phyloP scores from a whole-genome alignment of 2,113 vertebrate species.

The Pao palembangensis region DNA sequence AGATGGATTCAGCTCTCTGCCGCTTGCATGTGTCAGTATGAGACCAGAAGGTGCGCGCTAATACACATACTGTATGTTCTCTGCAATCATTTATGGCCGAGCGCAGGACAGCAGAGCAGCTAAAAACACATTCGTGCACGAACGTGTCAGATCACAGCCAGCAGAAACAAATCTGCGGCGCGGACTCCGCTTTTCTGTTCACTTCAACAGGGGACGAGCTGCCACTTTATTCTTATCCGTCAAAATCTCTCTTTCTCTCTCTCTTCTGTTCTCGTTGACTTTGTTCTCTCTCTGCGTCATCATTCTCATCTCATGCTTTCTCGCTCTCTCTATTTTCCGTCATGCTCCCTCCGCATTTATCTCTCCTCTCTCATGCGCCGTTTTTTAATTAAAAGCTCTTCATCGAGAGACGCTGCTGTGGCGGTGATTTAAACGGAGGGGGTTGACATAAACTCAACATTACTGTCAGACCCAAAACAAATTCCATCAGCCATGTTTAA shows the following conservation, averaged over 20 bases:
- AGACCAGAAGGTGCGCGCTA: no score
- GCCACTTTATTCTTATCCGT: conserved; percentile 48
- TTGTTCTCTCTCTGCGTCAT: conserved; percentile 19
- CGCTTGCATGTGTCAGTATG: no score
- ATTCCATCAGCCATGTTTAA: conserved; percentile 57
- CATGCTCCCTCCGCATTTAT: conserved; percentile 27
- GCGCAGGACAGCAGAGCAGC: no score
- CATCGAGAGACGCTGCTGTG: conserved; percentile 58
- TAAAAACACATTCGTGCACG: conserved; percentile 1
- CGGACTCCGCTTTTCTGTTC: conserved; percentile 27
- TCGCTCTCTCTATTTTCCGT: conserved; percentile 2
- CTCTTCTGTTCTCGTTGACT: background rate
- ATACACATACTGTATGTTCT: no score
- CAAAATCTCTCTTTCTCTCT: conserved; percentile 17
- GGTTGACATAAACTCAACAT: conserved; percentile 63
- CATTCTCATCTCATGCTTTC: conserved; percentile 18
- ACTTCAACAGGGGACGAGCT: conserved; percentile 30
- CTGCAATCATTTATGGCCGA: no score
- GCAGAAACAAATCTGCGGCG: conserved; percentile 4
- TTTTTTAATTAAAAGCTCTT: conserved; percentile 67
- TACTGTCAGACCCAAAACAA: conserved; percentile 60
- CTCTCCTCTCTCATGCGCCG: conserved; percentile 4
- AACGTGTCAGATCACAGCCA: background rate
- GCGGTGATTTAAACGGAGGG: conserved; percentile 62
- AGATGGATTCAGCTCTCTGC: no score